Evolutionary conservation across 2,888 invertebrate species (phyloP), one percentile per base, ranked within the genome.

Genomic region (Deilephila elpenor): DNA sequence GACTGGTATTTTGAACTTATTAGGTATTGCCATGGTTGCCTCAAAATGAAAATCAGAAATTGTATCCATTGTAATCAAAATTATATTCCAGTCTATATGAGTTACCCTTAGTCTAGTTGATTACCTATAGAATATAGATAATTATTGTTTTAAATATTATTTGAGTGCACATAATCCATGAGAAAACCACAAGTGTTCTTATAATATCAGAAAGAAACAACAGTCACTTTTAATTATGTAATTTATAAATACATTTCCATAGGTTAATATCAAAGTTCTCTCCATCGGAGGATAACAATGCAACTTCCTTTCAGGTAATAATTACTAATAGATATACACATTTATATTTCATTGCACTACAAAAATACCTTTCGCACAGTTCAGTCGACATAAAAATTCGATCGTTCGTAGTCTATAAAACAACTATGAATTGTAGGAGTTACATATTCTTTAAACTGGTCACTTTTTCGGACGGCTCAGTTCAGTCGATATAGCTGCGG

Each of bases 281-380:
- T 89, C 89, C 87, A 86, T 78, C 81, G 85, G 88, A 89, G 89
- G 89, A 89, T 89, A 89, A 89, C 88, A 89, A 84, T 80, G 80
- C 76, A 78, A 77, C 75, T 78, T 78, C 70, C 71, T 72, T 74
- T 78, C 59, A 61, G 59, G 62, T 72, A 59, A 81, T 76, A 37
- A 73, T 71, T 79, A 80, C 70, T 77, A 44, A 44, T 44, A 44
- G 32, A 71, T 74, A 72, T 70, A 71, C 67, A 74, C 73, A 73
- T 73, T 75, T 72, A 59, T 44, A n/a, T 29, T 37, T 76, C 74
- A 75, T 78, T 80, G 73, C 74, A 80, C 82, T 91, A 91, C 79
- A 91, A 91, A 91, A 91, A 91, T 91, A 91, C 86, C 91, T 91
- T 91, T 91, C 91, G 90, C 91, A 88, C 84, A 83, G 80, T 84